Base-by-base conservation (phyloP, 2,797 vertebrate species). In the Lophius americanus region DNA sequence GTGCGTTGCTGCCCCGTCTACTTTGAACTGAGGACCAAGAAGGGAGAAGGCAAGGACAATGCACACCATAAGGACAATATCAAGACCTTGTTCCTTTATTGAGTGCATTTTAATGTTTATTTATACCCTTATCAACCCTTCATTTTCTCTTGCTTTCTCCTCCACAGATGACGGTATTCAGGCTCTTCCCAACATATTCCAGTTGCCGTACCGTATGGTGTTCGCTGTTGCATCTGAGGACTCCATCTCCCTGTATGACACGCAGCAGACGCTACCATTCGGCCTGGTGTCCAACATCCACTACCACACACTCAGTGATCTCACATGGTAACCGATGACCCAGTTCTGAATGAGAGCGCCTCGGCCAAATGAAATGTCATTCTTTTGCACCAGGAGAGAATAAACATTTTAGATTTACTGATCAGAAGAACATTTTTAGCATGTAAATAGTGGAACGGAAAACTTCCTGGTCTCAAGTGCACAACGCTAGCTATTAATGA, bases 191-290 rank as follows among this genome's bases (percentile, higher is more conserved):
- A 94, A 93, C 66, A 73, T 95, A 0, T 93, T 96, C 64, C 89
- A 89, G 79, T 79, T 98, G 76, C 95, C 97, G 0, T 99, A 99
- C 84, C 95, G 97, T 0, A 77, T 99, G 92, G 95, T 99, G 75
- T 98, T 99, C 42, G 97, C 98, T 0, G 96, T 99, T 82, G 97
- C 97, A 6, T 98, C 97, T 0, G 98, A 99, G 79, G 97, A 99
- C 87, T 96, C 97, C 0, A 91, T 99, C 81, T 93, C 96, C 39
- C 85, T 99, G 50, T 99, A 99, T 32, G 98, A 99, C 74, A 98
- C 97, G 0, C 95, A 99, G 83, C 98, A 99, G 89, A 89, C 88
- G 0, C 92, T 96, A 76, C 98, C 98, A 0, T 99, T 99, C 6
- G 97, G 95, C 77, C 94, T 96, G 1, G 95, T 99, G 73, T 95